A percentile compares a stretch with the other conserved stretches of the same genome.
phyloP scores from a whole-genome alignment of 1,140 invertebrate species.

The Temnothorax curvispinosus region DNA sequence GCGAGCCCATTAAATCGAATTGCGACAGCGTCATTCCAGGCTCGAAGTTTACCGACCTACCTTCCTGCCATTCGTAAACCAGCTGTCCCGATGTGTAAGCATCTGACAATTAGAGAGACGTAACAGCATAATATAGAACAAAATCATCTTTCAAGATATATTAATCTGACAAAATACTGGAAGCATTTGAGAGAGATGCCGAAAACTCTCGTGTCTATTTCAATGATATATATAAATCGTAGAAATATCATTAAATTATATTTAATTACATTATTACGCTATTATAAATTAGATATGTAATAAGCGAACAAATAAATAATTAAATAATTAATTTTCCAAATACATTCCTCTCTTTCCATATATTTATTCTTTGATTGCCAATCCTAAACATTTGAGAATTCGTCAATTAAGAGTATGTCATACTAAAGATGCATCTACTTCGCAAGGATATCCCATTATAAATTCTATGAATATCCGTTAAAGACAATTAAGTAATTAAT shows the following conservation, averaged over 20 bases:
- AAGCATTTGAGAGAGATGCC: background rate
- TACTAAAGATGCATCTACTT: too few relatives aligned
- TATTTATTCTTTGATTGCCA: background rate
- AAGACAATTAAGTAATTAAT: background rate
- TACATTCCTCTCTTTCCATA: background rate
- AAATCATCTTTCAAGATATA: background rate
- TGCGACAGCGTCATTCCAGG: slow-evolving; percentile 96
- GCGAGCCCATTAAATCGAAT: slow-evolving; percentile 95
- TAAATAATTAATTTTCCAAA: background rate
- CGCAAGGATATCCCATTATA: background rate
- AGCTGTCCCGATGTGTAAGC: slow-evolving; percentile 96
- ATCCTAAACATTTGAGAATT: background rate
- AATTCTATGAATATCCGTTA: background rate
- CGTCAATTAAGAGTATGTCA: background rate
- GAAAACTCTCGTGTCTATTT: background rate
- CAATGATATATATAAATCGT: background rate
- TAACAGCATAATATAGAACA: background rate
- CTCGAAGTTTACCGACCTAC: slow-evolving; percentile 93
- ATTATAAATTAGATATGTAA: background rate
- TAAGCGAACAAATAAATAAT: background rate
- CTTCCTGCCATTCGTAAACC: slow-evolving; percentile 95
- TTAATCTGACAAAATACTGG: background rate
- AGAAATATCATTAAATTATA: too few relatives aligned
- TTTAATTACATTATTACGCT: too few relatives aligned
- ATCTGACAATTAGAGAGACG: slow-evolving; percentile 87